Percentiles rank a stretch among this genome's conserved stretches.
These are phyloP conservation scores for Andrena minutula DNA, from an alignment of 2,888 invertebrate species.

Conservation along the genomic window DNA sequence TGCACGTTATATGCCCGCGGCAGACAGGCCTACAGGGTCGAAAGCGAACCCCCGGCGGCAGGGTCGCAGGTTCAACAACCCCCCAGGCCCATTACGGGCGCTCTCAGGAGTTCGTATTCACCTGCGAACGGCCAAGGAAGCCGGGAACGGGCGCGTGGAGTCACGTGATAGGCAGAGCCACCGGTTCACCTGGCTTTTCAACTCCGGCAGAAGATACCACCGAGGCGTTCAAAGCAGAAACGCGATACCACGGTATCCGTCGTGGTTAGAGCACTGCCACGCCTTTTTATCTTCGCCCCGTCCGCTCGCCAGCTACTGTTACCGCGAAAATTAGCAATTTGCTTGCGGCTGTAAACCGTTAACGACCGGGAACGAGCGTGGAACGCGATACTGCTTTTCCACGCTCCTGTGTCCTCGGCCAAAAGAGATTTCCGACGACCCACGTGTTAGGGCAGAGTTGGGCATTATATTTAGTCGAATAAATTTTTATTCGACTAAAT, in stretches of 20 bases:
- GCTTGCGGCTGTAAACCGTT: constrained; percentile 55
- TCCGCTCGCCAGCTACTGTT: constrained; percentile 23
- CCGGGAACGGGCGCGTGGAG: constrained; percentile 34
- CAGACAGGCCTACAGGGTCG: constrained; percentile 61
- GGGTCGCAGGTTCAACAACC: constrained; percentile 71
- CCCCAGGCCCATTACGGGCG: constrained; percentile 41
- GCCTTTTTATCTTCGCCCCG: constrained; percentile 40
- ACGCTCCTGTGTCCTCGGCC: not conserved
- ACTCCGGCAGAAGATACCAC: constrained; percentile 13
- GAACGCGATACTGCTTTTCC: constrained; percentile 18
- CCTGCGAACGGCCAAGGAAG: constrained; percentile 36
- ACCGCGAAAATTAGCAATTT: constrained; percentile 63
- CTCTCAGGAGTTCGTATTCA: constrained; percentile 40
- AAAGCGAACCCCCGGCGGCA: constrained; percentile 55
- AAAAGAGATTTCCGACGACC: not conserved
- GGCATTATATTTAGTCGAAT: too few relatives aligned
- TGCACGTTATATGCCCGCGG: constrained; percentile 58
- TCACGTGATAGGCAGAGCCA: constrained; percentile 55
- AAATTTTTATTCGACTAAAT: too few relatives aligned
- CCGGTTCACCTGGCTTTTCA: constrained; percentile 21
- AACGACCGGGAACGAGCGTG: constrained; percentile 31
- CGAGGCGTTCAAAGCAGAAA: constrained; percentile 33
- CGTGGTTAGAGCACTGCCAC: constrained; percentile 22
- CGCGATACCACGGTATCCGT: constrained; percentile 38
- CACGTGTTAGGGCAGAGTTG: not conserved